Conservation (phyloP, 2,797 vertebrate species). For the Falco concolor region DNA sequence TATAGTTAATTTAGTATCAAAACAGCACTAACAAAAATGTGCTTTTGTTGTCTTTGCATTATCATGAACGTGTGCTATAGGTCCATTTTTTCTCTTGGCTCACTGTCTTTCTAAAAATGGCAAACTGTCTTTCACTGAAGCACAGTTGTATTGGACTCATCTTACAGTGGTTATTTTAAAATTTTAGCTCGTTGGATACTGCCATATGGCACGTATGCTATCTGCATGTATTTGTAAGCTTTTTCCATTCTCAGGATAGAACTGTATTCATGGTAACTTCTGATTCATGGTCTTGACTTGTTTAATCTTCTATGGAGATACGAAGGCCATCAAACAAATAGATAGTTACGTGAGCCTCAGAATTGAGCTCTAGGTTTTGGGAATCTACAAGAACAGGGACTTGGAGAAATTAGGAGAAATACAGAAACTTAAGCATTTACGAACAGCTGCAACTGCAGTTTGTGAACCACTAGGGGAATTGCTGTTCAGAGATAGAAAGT, state of each 20-base stretch:
- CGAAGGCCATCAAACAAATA: background rate
- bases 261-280: background rate
- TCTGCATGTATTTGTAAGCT: background rate
- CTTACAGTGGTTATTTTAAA: background rate
- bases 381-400: background rate
- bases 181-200: background rate
- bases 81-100: background rate
- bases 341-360: background rate
- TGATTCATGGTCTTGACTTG: background rate
- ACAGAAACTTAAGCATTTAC: background rate
- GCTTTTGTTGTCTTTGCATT: background rate
- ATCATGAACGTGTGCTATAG: background rate
- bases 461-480: background rate
- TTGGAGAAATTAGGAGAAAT: background rate
- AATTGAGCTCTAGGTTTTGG: background rate
- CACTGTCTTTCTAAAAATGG: background rate
- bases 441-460: background rate
- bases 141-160: background rate
- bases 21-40: background rate
- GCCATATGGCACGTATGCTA: background rate
- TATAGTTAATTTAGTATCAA: background rate
- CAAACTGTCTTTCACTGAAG: background rate
- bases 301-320: background rate
- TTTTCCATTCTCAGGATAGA: background rate
- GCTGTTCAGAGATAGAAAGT: background rate